A percentile compares a stretch with the other conserved stretches of the same genome.
Evolutionary conservation across 2,888 invertebrate species (phyloP).

Genomic region (Crocallis elinguaria): DNA sequence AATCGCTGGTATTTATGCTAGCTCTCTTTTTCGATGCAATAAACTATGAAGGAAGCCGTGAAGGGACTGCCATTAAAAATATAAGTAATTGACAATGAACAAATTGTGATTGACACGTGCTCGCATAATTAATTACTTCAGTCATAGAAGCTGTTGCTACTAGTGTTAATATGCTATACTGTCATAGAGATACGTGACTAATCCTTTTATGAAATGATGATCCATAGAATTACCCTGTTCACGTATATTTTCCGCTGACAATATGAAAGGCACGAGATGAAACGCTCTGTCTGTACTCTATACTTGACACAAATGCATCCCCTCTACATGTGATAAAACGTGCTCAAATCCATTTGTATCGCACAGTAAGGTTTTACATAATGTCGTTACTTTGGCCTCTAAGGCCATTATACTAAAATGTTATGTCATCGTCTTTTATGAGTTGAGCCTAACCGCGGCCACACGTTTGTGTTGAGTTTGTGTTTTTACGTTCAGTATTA

Average conservation of each 20-base stretch:
- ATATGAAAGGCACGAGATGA: slow-evolving; percentile 20
- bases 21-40: background rate
- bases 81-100: slow-evolving; percentile 15
- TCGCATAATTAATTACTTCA: slow-evolving; percentile 18
- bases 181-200: background rate
- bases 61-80: no score
- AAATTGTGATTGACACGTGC: slow-evolving; percentile 20
- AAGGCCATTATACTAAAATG: slow-evolving; percentile 34
- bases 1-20: slow-evolving; percentile 11
- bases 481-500: slow-evolving; percentile 12
- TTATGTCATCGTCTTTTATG: slow-evolving; percentile 34
- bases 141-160: slow-evolving; percentile 7
- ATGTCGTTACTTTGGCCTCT: slow-evolving; percentile 38
- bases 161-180: slow-evolving; percentile 8
- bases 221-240: slow-evolving; percentile 1
- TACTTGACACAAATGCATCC: slow-evolving; percentile 36
- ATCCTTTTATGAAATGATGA: background rate
- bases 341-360: slow-evolving; percentile 27
- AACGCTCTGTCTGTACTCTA: slow-evolving; percentile 23
- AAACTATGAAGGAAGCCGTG: no score
- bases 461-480: slow-evolving; percentile 9
- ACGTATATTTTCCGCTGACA: slow-evolving; percentile 1
- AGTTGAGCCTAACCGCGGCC: slow-evolving; percentile 10
- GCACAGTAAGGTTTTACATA: slow-evolving; percentile 33
- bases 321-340: slow-evolving; percentile 27